Percentiles rank a stretch among this genome's conserved stretches.
Conservation (phyloP, 2,888 invertebrate genomes). For the Agriopis marginaria region DNA sequence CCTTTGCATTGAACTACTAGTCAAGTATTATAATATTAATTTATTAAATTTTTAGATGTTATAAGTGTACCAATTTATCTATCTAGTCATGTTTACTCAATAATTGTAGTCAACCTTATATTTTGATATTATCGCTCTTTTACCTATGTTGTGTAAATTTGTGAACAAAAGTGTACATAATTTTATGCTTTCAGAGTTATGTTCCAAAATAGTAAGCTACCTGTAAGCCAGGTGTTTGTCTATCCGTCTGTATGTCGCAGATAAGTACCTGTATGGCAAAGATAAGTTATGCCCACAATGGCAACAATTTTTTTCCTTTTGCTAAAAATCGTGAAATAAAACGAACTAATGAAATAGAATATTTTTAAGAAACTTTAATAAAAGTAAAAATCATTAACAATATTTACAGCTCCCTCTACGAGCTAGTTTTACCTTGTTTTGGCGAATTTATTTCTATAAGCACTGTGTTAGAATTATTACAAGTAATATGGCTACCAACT, state of each 20-base stretch:
- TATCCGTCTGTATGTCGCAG: no score
- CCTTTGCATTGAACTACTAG: background rate
- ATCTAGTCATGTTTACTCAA: slow-evolving; percentile 19
- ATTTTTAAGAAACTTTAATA: no score
- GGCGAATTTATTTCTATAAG: background rate
- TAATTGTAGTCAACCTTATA: slow-evolving; percentile 3
- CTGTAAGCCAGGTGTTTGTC: no score
- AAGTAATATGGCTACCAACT: background rate
- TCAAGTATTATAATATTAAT: slow-evolving; percentile 1
- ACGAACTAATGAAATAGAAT: no score
- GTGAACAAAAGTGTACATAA: background rate
- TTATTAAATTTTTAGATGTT: slow-evolving; percentile 10
- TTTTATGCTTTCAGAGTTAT: background rate
- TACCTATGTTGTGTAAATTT: background rate
- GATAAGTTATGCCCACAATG: no score
- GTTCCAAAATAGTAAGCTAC: no score
- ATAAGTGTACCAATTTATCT: background rate
- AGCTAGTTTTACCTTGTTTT: no score
- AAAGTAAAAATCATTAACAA: background rate
- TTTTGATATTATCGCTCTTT: slow-evolving; percentile 6
- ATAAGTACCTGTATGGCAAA: no score
- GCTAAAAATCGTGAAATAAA: no score
- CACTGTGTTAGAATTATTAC: background rate
- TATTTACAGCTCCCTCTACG: no score
- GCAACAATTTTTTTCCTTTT: no score